Evolutionary conservation across 1,140 invertebrate species (phyloP).

Genomic region (Ladona fulva): DNA sequence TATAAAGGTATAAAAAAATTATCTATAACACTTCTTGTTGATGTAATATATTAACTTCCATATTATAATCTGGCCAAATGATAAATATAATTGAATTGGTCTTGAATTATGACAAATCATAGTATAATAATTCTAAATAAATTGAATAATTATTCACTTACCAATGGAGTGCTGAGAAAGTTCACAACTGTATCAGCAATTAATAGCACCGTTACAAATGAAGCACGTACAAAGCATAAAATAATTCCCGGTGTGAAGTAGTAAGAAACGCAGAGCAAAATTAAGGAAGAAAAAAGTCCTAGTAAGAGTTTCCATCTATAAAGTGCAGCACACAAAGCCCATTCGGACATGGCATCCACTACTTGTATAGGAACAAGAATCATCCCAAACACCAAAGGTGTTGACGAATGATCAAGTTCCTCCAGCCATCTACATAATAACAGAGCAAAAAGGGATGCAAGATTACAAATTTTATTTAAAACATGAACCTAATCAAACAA

Average conservation of each 20-base stretch:
- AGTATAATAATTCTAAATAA: too few species aligned
- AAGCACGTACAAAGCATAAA: constrained; percentile 38
- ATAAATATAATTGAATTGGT: too few species aligned
- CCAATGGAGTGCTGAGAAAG: constrained; percentile 39
- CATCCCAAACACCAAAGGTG: constrained; percentile 57
- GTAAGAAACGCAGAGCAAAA: constrained; percentile 34
- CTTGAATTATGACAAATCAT: too few species aligned
- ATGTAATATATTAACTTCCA: too few species aligned
- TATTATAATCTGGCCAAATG: too few species aligned
- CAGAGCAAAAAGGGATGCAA: constrained; percentile 55
- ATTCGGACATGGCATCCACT: constrained; percentile 59
- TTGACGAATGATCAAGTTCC: constrained; percentile 46
- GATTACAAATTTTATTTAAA: too few species aligned
- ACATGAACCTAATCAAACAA: too few species aligned
- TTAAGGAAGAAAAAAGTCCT: constrained; percentile 24
- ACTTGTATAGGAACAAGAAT: constrained; percentile 61
- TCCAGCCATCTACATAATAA: constrained; percentile 62
- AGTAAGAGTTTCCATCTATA: constrained; percentile 50
- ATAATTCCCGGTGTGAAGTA: constrained; percentile 46
- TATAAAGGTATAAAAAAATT: too few species aligned
- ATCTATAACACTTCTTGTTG: too few species aligned
- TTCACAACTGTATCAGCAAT: constrained; percentile 38
- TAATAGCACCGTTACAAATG: constrained; percentile 33
- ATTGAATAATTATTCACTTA: too few species aligned
- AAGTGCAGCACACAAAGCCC: constrained; percentile 51